Base-by-base conservation (phyloP, 2,113 vertebrate genomes). In the Garra rufa region DNA sequence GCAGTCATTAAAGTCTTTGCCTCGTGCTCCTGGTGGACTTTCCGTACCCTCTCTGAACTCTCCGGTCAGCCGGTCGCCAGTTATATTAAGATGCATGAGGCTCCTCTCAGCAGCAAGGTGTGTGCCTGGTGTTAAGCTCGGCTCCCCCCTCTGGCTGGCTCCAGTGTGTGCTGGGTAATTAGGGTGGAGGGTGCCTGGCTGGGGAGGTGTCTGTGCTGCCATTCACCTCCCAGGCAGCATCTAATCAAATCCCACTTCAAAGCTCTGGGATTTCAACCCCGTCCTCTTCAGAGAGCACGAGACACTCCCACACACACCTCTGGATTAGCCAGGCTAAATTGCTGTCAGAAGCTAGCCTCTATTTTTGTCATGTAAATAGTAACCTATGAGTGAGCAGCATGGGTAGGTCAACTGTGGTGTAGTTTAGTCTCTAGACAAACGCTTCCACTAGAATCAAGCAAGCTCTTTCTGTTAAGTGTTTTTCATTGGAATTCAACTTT, bases 191-290 rank as follows among this genome's bases (percentile, higher is more conserved):
- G 76, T 84, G 89, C 46, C 67, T 81, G 75, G 76, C 83, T 78
- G 82, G 88, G 88, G 89, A 89, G 90, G 84, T 75, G 44, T 88
- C 89, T 89, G 70, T 43, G 24, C 69, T 88, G 83, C 83, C 85
- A 76, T 88, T 88, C 88, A 90, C 88, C 84, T 90, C 89, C 65
- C 85, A 74, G 34, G 88, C 88, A 91, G 88, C 84, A 82, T 90
- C 91, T 92, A 90, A 92, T 93, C 91, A 92, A 91, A 92, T 89
- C 91, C 89, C 85, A 93, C 91, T 93, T 94, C 93, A 94, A 93
- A 94, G 92, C 88, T 67, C 46, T 67, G 91, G 90, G 91, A 93
- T 90, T 89, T 83, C 78, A 85, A 84, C 85, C 78, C 88, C 88
- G 85, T 90, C 88, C 91, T 88, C 89, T 89, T 86, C 89, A 89